Conservation (phyloP, 2,888 invertebrate species). For the Danaus chrysippus region DNA sequence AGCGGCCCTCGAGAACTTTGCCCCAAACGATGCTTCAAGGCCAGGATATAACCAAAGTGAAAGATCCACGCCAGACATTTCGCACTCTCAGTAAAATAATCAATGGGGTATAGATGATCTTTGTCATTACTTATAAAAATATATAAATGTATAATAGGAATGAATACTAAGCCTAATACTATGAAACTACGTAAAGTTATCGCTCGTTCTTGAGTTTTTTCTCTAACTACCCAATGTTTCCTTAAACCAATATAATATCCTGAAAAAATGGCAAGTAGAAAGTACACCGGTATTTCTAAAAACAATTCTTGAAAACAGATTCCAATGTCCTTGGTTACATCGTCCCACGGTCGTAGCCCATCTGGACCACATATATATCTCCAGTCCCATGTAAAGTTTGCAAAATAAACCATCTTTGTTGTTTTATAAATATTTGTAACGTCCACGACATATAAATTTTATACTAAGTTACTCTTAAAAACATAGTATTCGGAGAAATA, state of each 20-base stretch:
- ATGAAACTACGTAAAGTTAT: conserved; percentile 82
- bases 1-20: conserved; percentile 87
- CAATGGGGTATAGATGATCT: conserved; percentile 79
- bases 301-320: conserved; percentile 92
- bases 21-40: conserved; percentile 81
- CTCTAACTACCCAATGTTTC: conserved; percentile 80
- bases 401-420: conserved; percentile 40
- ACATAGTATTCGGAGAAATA: neutral
- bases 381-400: conserved; percentile 82
- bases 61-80: conserved; percentile 89
- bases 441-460: neutral
- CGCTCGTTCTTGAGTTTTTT: conserved; percentile 79
- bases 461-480: neutral
- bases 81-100: conserved; percentile 84
- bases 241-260: conserved; percentile 89
- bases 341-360: conserved; percentile 85
- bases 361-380: conserved; percentile 86
- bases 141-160: conserved; percentile 85
- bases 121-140: conserved; percentile 75
- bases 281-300: conserved; percentile 86
- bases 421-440: conserved; percentile 9
- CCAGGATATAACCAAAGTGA: conserved; percentile 87
- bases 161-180: conserved; percentile 80
- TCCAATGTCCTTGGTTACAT: conserved; percentile 85
- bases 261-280: conserved; percentile 86